These are phyloP conservation scores for Saxidomus purpurata DNA, from an alignment of 1,140 invertebrate species.

Conservation along the genomic window DNA sequence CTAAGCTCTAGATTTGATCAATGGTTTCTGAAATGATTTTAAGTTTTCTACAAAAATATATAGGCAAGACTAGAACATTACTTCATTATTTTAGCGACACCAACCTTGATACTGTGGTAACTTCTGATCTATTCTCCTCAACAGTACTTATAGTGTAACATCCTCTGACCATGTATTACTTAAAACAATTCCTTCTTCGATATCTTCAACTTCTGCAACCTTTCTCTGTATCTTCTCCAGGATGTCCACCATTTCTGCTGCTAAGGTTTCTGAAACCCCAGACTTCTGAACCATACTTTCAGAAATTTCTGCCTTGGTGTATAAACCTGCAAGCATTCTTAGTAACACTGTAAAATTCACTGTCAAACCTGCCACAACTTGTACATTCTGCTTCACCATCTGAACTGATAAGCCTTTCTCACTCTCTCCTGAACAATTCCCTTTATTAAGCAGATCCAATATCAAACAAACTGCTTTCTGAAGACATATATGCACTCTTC, in stretches of 20 bases:
- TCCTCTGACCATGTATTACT: slow-evolving; percentile 31
- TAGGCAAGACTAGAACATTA: too few species aligned
- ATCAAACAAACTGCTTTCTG: background rate
- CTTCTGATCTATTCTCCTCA: slow-evolving; percentile 30
- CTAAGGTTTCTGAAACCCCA: background rate
- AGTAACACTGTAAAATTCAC: background rate
- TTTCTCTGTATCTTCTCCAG: background rate
- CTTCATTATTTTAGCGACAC: too few species aligned
- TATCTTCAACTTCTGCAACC: background rate
- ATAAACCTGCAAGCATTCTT: background rate
- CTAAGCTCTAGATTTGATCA: too few species aligned
- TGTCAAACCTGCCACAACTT: background rate
- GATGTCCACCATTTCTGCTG: background rate
- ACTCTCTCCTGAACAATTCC: background rate
- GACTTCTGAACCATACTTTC: background rate
- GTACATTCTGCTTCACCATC: background rate
- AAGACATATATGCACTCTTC: background rate
- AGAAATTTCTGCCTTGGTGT: background rate
- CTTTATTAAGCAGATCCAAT: background rate
- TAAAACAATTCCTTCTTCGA: background rate
- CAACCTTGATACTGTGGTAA: slow-evolving; percentile 45
- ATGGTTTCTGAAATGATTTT: too few species aligned
- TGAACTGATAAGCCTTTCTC: background rate
- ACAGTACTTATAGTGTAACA: slow-evolving; percentile 24
- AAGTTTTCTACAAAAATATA: too few species aligned